Evolutionary conservation across 1,140 invertebrate genomes (phyloP).

Genomic region (Lineus longissimus): DNA sequence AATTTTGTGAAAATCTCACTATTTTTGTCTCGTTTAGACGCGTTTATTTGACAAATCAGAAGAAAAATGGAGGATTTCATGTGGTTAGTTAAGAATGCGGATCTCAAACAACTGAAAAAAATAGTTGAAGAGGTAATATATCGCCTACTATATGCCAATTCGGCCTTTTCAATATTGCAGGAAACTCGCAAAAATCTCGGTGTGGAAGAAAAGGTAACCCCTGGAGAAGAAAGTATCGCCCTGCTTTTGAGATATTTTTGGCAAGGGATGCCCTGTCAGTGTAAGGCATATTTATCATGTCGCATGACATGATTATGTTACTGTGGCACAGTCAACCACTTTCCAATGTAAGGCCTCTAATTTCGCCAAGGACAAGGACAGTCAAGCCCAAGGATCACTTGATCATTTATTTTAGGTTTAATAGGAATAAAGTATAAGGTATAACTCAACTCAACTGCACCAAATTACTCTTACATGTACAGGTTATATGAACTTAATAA

Average conservation of each 20-base stretch:
- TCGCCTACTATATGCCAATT: neutral
- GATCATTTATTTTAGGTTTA: neutral
- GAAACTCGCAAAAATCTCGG: neutral
- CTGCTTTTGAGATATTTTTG: neutral
- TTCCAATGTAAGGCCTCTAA: neutral
- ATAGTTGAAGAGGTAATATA: slow-evolving; percentile 73
- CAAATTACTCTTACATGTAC: neutral
- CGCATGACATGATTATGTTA: too few species aligned
- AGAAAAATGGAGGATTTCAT: slow-evolving; percentile 63
- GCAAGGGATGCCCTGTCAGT: neutral
- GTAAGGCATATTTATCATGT: neutral
- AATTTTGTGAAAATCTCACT: too few species aligned
- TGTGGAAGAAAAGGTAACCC: neutral
- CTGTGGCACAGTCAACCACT: too few species aligned
- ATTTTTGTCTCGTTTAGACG: too few species aligned
- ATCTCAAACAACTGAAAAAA: slow-evolving; percentile 84
- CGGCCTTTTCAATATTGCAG: neutral
- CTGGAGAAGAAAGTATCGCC: neutral
- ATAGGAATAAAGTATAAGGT: neutral
- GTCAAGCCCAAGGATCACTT: too few species aligned
- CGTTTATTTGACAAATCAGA: neutral
- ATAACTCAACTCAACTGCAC: slow-evolving; percentile 4
- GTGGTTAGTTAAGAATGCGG: slow-evolving; percentile 92
- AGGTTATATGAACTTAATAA: neutral
- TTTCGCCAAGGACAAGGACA: neutral